Percentiles rank a stretch among this genome's conserved stretches.
Evolutionary conservation across 2,888 invertebrate genomes (phyloP).

Genomic region (Agonopterix alstromeriana): DNA sequence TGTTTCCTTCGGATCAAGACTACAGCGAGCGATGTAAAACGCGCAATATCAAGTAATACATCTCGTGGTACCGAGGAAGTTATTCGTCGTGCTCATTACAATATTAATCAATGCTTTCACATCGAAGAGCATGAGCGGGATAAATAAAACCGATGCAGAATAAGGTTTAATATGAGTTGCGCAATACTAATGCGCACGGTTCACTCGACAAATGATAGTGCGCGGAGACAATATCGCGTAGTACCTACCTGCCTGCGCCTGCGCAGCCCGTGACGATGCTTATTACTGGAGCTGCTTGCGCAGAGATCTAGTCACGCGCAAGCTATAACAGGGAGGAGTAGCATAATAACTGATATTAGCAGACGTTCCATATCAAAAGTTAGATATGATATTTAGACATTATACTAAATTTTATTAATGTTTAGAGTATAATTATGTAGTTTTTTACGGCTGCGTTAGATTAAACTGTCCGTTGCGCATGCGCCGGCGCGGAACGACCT

Average conservation of each 20-base stretch:
- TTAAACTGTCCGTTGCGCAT: not conserved
- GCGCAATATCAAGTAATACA: not conserved
- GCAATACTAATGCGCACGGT: slow-evolving; percentile 41
- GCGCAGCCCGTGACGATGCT: slow-evolving; percentile 4
- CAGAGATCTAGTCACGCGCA: not conserved
- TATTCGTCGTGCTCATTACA: slow-evolving; percentile 59
- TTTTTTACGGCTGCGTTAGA: not conserved
- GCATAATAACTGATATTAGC: not conserved
- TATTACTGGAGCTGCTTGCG: slow-evolving; percentile 3
- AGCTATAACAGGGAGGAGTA: not conserved
- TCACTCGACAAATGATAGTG: slow-evolving; percentile 35
- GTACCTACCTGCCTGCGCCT: not conserved
- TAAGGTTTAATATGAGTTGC: slow-evolving; percentile 40
- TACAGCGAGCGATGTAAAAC: not conserved
- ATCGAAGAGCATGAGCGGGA: slow-evolving; percentile 31
- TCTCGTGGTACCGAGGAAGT: slow-evolving; percentile 19
- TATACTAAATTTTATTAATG: no score
- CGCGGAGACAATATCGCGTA: slow-evolving; percentile 4
- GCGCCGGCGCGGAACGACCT: not conserved
- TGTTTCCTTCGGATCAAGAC: not conserved
- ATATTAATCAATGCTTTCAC: slow-evolving; percentile 67
- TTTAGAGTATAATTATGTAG: no score
- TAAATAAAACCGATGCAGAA: slow-evolving; percentile 44
- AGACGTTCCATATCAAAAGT: not conserved
- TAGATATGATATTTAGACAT: no score